Evolutionary conservation across 2,888 invertebrate genomes (phyloP), one percentile per base, ranked within the genome.

Genomic region (Lomographa bimaculata): DNA sequence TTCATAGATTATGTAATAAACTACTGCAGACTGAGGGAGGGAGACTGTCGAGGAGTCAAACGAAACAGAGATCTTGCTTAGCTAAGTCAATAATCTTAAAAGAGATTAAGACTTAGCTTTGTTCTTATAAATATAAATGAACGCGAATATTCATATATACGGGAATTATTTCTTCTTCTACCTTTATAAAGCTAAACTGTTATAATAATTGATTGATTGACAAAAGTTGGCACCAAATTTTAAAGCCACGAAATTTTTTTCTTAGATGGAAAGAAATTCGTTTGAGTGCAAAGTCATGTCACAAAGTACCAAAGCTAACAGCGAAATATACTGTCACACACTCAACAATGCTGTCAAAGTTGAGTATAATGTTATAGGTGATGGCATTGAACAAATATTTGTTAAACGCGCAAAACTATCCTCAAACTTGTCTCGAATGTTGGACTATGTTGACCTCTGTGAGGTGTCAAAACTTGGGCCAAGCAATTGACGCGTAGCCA

Each of bases 391-490:
- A 73, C 77, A 81, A 83, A 83, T 73, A 83, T 73, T 71, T 66
- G 62, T 69, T 51, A 53, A 64, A 57, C 65, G 60, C 72, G 76
- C 76, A 69, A 79, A 84, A 80, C 73, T 69, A 68, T 71, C 66
- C 55, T 48, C 66, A 36, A 33, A 32, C 32, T 40, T 40, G 43
- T 41, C 39, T 42, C 37, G 24, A 30, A 18, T 7, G 37, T 18
- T 27, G 38, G 38, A 25, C 38, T 10, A 18, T 35, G 71, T 83
- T 84, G 85, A 85, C 84, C 85, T 66, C 67, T 51, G 54, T 62
- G 70, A 84, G 79, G 81, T 86, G 85, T 86, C 83, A 81, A 79
- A 83, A 75, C 74, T 74, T 68, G 68, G 71, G 67, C 68, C 69
- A 58, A 69, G 73, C 77, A 77, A 81, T 77, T 80, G 83, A 85